phyloP scores from a whole-genome alignment of 2,797 vertebrate genomes.

The Bucorvus abyssinicus region DNA sequence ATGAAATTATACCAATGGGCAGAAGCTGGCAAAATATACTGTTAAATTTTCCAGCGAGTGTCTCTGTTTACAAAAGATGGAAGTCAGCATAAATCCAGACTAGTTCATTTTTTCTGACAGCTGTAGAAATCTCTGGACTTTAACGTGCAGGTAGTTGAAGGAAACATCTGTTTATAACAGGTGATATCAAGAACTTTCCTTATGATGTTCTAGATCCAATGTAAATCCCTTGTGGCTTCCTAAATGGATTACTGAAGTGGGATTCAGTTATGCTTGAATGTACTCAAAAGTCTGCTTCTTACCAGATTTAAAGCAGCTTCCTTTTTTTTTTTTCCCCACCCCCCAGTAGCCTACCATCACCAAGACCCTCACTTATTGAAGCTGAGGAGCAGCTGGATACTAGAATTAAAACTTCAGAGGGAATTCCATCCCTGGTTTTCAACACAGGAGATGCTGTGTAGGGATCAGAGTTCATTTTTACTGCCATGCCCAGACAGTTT shows the following conservation, averaged over 20 bases:
- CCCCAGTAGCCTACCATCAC: not conserved
- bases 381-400: not conserved
- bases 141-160: not conserved
- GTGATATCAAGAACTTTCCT: not conserved
- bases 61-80: not conserved
- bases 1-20: fast-evolving
- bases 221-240: not conserved
- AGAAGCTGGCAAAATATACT: not conserved
- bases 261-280: not conserved
- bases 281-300: not conserved
- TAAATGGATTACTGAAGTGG: not conserved
- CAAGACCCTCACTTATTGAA: not conserved
- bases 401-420: not conserved
- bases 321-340: not conserved
- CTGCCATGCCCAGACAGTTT: not conserved
- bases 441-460: not conserved
- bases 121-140: not conserved
- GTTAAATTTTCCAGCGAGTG: fast-evolving
- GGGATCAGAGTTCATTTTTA: not conserved
- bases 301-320: not conserved
- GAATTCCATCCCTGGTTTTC: not conserved
- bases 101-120: not conserved
- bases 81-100: not conserved
- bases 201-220: not conserved
- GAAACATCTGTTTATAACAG: not conserved